Evolutionary conservation across 2,888 invertebrate genomes (phyloP), one percentile per base, ranked within the genome.

Genomic region (Drosophila fungiperda): DNA sequence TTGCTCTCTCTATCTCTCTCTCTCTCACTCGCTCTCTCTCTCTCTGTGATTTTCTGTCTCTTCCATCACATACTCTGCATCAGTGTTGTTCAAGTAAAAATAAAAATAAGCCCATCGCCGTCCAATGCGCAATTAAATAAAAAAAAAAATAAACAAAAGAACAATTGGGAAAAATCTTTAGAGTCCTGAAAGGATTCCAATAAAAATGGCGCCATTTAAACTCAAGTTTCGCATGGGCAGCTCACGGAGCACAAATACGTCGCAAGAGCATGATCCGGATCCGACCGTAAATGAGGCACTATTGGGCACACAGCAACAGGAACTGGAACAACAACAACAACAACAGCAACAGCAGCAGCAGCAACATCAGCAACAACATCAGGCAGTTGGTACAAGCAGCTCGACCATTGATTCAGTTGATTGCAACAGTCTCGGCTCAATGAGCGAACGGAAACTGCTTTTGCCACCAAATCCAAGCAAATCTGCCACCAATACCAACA

Each of bases 171-270:
- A 12, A 45, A 36, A 35, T 53, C 8, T 48, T 17, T 49, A 40
- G 36, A 73, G 55, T 55, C 29, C 20, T 40, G 32, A 20, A 29
- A 66, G 40, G 26, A 60, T 23, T 32, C 17, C 32, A 15, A 48
- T 32, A 38, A 38, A 26, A 33, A 93, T 93, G 93, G 93, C 93
- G 42, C 93, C 93, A 32, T 93, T 93, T 78, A 93, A 93, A 83
- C 87, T 93, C 49, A 93, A 93, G 87, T 93, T 93, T 87, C 93
- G 93, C 65, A 93, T 93, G 93, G 93, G 93, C 62, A 89, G 93
- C 82, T 93, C 93, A 26, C 88, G 93, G 45, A 93, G 93, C 80
- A 92, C 93, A 55, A 93, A 92, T 79, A 92, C 93, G 60, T 93
- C 93, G 42, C 93, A 93, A 80, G 93, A 93, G 74, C 92, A 92